A percentile compares a stretch with the other conserved stretches of the same genome.
Conservation (phyloP, 2,797 vertebrate genomes). For the Champsocephalus esox region DNA sequence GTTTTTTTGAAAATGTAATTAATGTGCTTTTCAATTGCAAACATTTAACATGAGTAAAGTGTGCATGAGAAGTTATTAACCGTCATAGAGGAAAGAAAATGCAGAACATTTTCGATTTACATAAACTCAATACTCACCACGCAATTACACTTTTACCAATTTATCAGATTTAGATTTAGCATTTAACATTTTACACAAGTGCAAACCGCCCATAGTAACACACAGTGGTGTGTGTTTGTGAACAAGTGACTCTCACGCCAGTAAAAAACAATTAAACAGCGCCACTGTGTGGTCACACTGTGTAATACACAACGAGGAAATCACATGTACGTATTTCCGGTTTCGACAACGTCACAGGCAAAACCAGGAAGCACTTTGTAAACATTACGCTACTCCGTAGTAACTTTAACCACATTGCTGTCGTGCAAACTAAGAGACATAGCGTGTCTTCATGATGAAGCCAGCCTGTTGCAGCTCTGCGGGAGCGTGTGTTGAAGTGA, state of each 20-base stretch:
- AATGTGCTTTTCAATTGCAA: no score
- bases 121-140: neutral
- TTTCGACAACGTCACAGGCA: constrained; percentile 14
- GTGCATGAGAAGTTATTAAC: no score
- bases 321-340: constrained; percentile 46
- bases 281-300: constrained; percentile 36
- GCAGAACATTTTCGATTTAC: neutral
- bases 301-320: constrained; percentile 26
- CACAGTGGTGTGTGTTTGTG: neutral
- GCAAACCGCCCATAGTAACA: neutral
- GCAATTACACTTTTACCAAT: neutral
- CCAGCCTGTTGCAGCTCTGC: neutral
- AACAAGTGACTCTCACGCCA: neutral
- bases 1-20: no score
- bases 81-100: no score
- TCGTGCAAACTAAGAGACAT: neutral
- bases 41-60: neutral
- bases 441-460: neutral
- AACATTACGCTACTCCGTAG: neutral
- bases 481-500: neutral
- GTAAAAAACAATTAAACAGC: constrained; percentile 32
- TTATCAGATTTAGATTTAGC: neutral
- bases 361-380: constrained; percentile 5
- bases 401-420: neutral
- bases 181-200: neutral